These are phyloP conservation scores for Scrobipalpa costella DNA, from an alignment of 2,888 invertebrate species.

Conservation along the genomic window DNA sequence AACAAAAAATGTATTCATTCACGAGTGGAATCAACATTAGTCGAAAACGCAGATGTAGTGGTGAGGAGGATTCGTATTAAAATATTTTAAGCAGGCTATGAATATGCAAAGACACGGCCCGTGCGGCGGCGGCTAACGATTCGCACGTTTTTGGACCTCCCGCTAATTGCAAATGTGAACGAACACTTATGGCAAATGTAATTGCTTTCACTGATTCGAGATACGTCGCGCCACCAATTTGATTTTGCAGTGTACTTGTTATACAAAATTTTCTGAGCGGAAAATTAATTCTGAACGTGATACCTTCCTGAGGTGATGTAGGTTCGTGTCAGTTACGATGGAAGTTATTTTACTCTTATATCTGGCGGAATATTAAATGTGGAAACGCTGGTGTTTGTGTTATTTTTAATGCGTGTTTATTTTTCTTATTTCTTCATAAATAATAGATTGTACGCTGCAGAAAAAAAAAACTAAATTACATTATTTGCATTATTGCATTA, in stretches of 20 bases:
- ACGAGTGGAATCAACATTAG: conserved; percentile 69
- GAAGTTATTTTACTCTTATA: neutral
- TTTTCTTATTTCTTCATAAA: too few relatives aligned
- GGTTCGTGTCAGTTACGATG: conserved; percentile 5
- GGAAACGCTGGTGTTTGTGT: neutral
- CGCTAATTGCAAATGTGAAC: conserved; percentile 80
- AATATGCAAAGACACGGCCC: conserved; percentile 79
- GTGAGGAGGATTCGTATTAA: conserved; percentile 73
- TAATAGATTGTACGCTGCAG: too few relatives aligned
- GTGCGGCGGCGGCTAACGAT: conserved; percentile 74
- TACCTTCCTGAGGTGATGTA: conserved; percentile 12
- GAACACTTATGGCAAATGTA: conserved; percentile 77
- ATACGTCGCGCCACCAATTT: conserved; percentile 60
- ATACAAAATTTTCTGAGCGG: conserved; percentile 38
- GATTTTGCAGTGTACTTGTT: conserved; percentile 50
- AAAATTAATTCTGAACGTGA: conserved; percentile 41
- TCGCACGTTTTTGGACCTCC: conserved; percentile 79
- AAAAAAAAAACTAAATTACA: too few relatives aligned
- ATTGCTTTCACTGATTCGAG: conserved; percentile 74
- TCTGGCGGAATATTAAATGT: neutral
- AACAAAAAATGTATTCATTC: conserved; percentile 53
- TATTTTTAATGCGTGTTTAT: neutral
- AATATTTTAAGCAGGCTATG: conserved; percentile 81
- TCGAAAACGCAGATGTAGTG: conserved; percentile 66
- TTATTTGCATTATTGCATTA: too few relatives aligned